Base-by-base conservation (phyloP, 2,888 invertebrate species). In the Drosophila koepferae region DNA sequence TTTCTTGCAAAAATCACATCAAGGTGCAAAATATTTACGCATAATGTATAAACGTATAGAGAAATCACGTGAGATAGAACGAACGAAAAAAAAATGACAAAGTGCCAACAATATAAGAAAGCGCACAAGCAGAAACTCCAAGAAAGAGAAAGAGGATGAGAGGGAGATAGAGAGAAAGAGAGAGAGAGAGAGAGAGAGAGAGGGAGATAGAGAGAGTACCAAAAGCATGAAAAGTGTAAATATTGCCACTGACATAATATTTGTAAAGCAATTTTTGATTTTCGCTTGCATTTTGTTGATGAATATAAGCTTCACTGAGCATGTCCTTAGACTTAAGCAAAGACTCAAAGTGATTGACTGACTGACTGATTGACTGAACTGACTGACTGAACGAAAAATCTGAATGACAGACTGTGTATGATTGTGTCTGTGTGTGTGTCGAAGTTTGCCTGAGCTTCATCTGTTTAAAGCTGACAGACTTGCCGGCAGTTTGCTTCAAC, bases 11-110 rank as follows among this genome's bases (percentile, higher is more conserved):
- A 80, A 84, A 84, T 87, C 82, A 80, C 85, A 87, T 87, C 80
- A 80, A 84, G 87, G 85, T 87, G 87, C 71, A 77, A 85, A 85
- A 85, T 84, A 84, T 85, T 86, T 80, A 84, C 80, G 77, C 77
- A 86, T 86, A 38, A 41, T 18, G 41, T 55, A 54, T 40, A 54
- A 7, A 54, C 16, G 1, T 16, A 38, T 38, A 23, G 5, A 38
- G 14, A 54, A 38, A 40, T 31, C 40, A 28, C 56, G 62, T 48
- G 34, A 40, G 36, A 54, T 16, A n/a, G 10, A 28, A 36, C 38
- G 20, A 40, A 38, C 23, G n/a, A n/a, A 36, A 48, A 48, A n/a
- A 59, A 69, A 73, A 59, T 59, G 53, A 61, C 67, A 77, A 80
- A 63, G 6, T 65, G 62, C 59, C 70, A 75, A 77, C 70, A 72